A percentile compares a stretch with the other conserved stretches of the same genome.
Conservation (phyloP, 2,888 invertebrate species). For the Phengaris arion region DNA sequence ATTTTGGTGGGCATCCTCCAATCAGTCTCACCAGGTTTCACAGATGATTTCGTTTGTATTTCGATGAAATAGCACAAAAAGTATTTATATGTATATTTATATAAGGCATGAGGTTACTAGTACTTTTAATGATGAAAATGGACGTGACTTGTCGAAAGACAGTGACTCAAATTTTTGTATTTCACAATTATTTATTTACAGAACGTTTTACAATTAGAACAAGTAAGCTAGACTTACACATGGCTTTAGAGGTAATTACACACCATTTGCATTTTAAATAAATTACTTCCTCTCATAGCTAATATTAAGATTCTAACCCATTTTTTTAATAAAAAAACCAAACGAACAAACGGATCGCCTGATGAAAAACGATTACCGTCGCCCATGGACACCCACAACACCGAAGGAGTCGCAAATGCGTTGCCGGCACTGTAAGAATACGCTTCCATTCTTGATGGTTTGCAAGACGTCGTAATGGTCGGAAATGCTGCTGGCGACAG, state of each 20-base stretch:
- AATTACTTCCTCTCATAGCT: background rate
- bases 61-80: background rate
- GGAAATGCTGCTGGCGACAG: too few relatives aligned
- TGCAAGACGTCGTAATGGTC: too few relatives aligned
- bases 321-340: too few relatives aligned
- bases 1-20: background rate
- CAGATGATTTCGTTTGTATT: background rate
- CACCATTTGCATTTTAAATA: background rate
- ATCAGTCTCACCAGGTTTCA: background rate
- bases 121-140: constrained; percentile 19
- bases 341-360: too few relatives aligned
- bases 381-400: too few relatives aligned
- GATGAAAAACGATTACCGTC: too few relatives aligned
- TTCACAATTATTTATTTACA: background rate
- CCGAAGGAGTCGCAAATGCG: too few relatives aligned
- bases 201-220: background rate
- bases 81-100: constrained; percentile 19
- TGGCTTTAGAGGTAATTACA: background rate
- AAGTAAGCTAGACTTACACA: background rate
- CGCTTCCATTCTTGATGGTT: too few relatives aligned
- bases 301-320: too few relatives aligned
- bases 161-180: background rate
- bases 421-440: too few relatives aligned
- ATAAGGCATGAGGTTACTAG: background rate
- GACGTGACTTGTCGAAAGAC: constrained; percentile 8